Percentiles rank a stretch among this genome's conserved stretches.
phyloP scores from a whole-genome alignment of 2,888 invertebrate genomes.

The Entomobrya multifasciata region DNA sequence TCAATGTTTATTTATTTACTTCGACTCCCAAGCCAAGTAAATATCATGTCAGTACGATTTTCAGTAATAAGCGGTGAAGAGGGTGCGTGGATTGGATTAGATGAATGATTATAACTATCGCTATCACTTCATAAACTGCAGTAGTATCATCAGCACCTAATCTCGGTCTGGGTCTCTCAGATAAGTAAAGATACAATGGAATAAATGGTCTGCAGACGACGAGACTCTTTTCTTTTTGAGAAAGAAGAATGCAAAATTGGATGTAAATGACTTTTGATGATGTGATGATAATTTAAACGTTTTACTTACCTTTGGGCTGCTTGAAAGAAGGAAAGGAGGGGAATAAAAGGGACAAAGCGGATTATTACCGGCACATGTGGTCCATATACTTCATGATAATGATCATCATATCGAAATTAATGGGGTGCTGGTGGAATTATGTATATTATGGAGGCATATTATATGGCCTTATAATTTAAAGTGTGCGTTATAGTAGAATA shows the following conservation, averaged over 20 bases:
- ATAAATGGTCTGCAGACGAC: background rate
- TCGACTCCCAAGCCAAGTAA: slow-evolving; percentile 31
- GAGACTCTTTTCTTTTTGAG: background rate
- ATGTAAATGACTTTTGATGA: slow-evolving; percentile 51
- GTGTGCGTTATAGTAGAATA: too few relatives aligned
- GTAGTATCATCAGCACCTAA: slow-evolving; percentile 35
- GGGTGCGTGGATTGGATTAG: slow-evolving; percentile 39
- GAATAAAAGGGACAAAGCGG: too few relatives aligned
- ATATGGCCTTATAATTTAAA: background rate
- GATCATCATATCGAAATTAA: too few relatives aligned
- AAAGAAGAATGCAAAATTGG: slow-evolving; percentile 15
- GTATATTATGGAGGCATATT: background rate
- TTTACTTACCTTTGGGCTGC: background rate
- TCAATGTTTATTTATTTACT: slow-evolving; percentile 1
- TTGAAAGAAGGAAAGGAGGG: too few relatives aligned
- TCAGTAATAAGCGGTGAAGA: slow-evolving; percentile 3
- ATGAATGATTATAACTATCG: slow-evolving; percentile 41
- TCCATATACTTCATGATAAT: too few relatives aligned
- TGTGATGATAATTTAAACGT: slow-evolving; percentile 10
- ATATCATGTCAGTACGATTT: background rate
- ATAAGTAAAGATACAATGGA: background rate
- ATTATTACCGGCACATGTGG: too few relatives aligned
- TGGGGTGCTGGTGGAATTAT: background rate
- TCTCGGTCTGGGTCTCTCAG: slow-evolving; percentile 57
- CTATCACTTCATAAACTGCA: background rate